Conservation (phyloP, 1,140 invertebrate species). For the Theocolax elegans region DNA sequence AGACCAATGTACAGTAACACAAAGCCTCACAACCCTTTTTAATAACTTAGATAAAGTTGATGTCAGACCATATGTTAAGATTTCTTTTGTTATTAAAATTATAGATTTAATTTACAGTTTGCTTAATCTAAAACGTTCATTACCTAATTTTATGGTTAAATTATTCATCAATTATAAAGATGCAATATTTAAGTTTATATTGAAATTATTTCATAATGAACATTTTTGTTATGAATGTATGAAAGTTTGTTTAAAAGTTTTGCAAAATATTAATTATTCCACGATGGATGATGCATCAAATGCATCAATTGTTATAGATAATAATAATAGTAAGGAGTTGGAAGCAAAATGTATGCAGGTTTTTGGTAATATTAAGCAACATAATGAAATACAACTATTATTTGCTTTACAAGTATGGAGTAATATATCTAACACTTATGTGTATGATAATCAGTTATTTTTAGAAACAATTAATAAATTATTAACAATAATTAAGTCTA, state of each 20-base stretch:
- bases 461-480: slow-evolving; percentile 15
- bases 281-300: not conserved
- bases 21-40: slow-evolving; percentile 22
- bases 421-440: slow-evolving; percentile 1
- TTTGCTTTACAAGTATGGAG: slow-evolving; percentile 35
- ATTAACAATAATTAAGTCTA: not conserved
- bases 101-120: slow-evolving; percentile 34
- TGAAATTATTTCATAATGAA: slow-evolving; percentile 28
- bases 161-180: slow-evolving; percentile 20
- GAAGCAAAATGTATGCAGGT: slow-evolving; percentile 37
- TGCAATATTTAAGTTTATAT: slow-evolving; percentile 32
- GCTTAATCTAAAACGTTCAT: slow-evolving; percentile 4
- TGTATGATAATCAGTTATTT: slow-evolving; percentile 16
- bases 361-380: slow-evolving; percentile 26
- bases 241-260: slow-evolving; percentile 11
- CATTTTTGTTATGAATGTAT: slow-evolving; percentile 14
- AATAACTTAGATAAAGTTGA: slow-evolving; percentile 28
- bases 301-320: slow-evolving; percentile 1
- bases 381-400: slow-evolving; percentile 24
- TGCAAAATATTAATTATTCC: slow-evolving; percentile 4
- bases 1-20: slow-evolving; percentile 10
- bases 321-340: slow-evolving; percentile 13
- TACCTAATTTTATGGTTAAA: slow-evolving; percentile 18
- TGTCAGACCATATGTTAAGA: slow-evolving; percentile 43
- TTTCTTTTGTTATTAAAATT: slow-evolving; percentile 18